A percentile compares a stretch with the other conserved stretches of the same genome.
phyloP scores from a whole-genome alignment of 2,113 vertebrate genomes.

The Cygnus buccinator region DNA sequence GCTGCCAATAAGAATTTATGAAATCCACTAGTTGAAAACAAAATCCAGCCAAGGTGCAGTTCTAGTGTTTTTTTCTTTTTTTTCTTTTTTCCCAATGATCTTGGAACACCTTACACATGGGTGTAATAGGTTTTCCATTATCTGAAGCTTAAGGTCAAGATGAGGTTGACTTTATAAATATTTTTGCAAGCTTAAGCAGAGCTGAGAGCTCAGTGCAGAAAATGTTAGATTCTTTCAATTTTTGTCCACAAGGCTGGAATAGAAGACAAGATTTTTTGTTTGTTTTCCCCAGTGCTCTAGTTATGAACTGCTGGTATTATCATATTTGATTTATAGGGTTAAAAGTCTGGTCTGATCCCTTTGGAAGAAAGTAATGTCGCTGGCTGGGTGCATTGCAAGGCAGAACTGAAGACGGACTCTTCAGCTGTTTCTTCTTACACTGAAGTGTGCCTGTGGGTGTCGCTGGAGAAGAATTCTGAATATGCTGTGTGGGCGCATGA shows the following conservation, averaged over 20 bases:
- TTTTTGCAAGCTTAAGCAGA: not conserved
- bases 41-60: not conserved
- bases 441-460: not conserved
- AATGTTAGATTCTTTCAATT: not conserved
- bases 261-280: not conserved
- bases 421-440: not conserved
- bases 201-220: not conserved
- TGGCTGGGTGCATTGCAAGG: not conserved
- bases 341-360: conserved; percentile 86
- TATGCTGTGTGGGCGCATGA: not conserved
- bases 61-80: not conserved
- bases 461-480: conserved; percentile 1
- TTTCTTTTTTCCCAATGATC: not conserved
- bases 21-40: not conserved
- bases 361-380: conserved; percentile 78
- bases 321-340: conserved; percentile 76
- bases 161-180: not conserved
- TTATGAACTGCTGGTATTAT: conserved; percentile 11
- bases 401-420: conserved; percentile 21
- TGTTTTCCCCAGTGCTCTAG: not conserved
- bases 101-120: not conserved
- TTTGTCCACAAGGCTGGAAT: not conserved
- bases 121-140: not conserved
- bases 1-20: not conserved
- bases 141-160: not conserved